phyloP scores from a whole-genome alignment of 2,113 vertebrate species.

The Alethe diademata region DNA sequence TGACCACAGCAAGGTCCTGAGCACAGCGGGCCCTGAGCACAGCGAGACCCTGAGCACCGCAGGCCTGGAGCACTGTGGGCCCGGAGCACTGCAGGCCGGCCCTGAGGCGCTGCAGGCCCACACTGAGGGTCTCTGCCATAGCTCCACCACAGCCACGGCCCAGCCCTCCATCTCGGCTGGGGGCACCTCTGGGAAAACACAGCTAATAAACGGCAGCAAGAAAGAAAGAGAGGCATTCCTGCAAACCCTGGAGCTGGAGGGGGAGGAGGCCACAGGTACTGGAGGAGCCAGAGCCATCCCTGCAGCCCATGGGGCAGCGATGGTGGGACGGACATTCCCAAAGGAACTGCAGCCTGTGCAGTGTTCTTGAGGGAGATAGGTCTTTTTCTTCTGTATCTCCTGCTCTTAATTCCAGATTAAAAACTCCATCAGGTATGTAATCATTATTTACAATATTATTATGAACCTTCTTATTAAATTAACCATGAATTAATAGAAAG shows the following conservation, averaged over 20 bases:
- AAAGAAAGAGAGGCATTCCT: background rate
- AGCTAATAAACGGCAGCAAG: background rate
- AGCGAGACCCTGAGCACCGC: too few relatives aligned
- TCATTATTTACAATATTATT: background rate
- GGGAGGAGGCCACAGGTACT: background rate
- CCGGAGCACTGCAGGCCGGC: too few relatives aligned
- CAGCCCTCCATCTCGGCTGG: background rate
- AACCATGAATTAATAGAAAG: background rate
- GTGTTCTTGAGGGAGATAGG: accelerated
- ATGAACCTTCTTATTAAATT: background rate
- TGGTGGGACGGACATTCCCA: background rate
- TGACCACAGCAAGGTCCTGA: too few relatives aligned
- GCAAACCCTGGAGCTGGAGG: background rate
- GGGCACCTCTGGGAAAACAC: background rate
- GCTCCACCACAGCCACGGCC: background rate
- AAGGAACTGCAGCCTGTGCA: background rate
- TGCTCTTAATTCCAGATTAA: background rate
- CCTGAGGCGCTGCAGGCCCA: background rate
- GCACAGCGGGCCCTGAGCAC: too few relatives aligned
- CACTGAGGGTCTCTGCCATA: background rate
- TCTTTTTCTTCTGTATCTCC: accelerated
- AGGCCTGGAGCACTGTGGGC: too few relatives aligned
- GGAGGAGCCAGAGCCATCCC: background rate
- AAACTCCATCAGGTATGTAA: background rate
- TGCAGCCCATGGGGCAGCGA: too few relatives aligned